These are phyloP conservation scores for Parasteatoda tepidariorum DNA, from an alignment of 1,140 invertebrate species.

Conservation along the genomic window DNA sequence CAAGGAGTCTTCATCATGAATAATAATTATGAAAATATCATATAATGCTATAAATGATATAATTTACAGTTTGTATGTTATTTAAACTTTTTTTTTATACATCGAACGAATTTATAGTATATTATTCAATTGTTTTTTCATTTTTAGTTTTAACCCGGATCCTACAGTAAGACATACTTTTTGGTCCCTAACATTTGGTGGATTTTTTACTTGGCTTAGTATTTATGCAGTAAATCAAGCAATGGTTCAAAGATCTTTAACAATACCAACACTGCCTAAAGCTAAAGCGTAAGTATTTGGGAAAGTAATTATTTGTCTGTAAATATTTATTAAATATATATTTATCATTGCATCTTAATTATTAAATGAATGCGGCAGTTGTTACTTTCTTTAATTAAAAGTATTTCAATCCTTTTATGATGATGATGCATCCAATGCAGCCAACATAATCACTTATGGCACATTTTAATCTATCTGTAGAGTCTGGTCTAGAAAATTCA, in stretches of 20 bases:
- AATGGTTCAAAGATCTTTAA: constrained; percentile 84
- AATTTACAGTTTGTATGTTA: too few species aligned
- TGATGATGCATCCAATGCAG: too few species aligned
- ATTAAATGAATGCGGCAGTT: neutral
- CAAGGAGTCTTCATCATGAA: too few species aligned
- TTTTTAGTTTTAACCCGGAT: constrained; percentile 69
- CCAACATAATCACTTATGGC: too few species aligned
- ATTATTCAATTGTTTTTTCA: too few species aligned
- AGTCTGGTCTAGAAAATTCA: too few species aligned
- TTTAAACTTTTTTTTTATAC: too few species aligned
- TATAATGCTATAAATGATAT: too few species aligned
- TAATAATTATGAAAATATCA: too few species aligned
- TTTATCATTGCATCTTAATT: neutral
- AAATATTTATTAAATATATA: neutral
- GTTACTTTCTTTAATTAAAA: neutral
- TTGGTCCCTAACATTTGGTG: constrained; percentile 71
- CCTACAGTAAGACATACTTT: constrained; percentile 71
- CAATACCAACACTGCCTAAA: constrained; percentile 76
- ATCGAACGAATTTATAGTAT: too few species aligned
- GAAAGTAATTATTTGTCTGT: neutral
- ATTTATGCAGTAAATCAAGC: constrained; percentile 86
- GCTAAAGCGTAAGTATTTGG: constrained; percentile 73
- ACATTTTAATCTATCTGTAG: too few species aligned
- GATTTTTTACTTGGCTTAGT: constrained; percentile 76
- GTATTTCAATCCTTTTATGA: too few species aligned